Base-by-base conservation (phyloP, 2,888 invertebrate genomes). In the Cinara cedri region DNA sequence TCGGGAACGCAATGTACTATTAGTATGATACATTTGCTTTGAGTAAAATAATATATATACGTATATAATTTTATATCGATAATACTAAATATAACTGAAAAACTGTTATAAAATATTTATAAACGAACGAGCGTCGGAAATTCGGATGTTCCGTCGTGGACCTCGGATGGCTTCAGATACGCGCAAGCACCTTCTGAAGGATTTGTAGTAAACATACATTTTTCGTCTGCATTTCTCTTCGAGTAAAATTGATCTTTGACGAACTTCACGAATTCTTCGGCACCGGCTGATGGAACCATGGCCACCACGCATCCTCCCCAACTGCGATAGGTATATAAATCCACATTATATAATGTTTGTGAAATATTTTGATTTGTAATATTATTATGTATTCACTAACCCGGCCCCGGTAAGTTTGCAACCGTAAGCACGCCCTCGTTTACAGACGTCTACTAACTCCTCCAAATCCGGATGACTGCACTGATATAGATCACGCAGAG, bases 231-330 rank as follows among this genome's bases (percentile, higher is more conserved):
- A 76, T 88, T 87, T 81, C 88, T 84, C 81, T 88, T 86, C 34
- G 87, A 86, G 85, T 93, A 95, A 86, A 91, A 95, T 80, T 90
- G 88, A 72, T 90, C 88, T 85, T 90, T 90, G 76, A 97, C 86
- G 71, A 87, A 87, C 21, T 89, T 86, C 62, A 95, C 89, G 85
- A 93, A 96, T 82, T 88, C 86, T 16, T 89, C 86, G 9, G 92
- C 90, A 82, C 89, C 88, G 68, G 90, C 89, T 80, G 89, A 88
- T 0, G 90, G 88, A 76, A 94, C 91, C 82, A 97, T 87, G 21
- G 96, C 95, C 14, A 99, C 96, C 76, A 93, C 90, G 86, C 98
- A 98, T 8, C 99, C 99, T 54, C 98, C 99, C 98, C 98, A 98
- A 10, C 93, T 93, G 83, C 46, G 51, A 26, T 34, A 46, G n/a